Base-by-base conservation (phyloP, 2,113 vertebrate genomes). In the Labeo catla region DNA sequence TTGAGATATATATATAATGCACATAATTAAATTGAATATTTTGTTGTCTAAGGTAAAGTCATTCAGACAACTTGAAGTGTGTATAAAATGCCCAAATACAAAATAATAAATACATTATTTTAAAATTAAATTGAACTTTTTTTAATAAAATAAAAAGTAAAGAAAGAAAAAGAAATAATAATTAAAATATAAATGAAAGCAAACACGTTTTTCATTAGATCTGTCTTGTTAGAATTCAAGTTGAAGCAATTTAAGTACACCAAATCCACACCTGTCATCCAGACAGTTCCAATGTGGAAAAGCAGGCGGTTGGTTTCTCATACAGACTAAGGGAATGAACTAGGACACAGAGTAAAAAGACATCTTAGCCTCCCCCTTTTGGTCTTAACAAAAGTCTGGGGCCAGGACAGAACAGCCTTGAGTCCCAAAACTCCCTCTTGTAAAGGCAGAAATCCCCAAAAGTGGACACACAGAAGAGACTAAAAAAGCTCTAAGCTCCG, bases 401-500 rank as follows among this genome's bases (percentile, higher is more conserved):
- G 23, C 47, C 3, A 0, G 49, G 28, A 50, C 6, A n/a, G 86
- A 86, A 84, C 23, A 76, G 28, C 85, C 87, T 68, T 1, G 54
- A 47, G 88, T 85, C 78, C 89, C 89, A 84, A 86, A 87, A 85
- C 90, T 84, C 90, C 39, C 83, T 50, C 49, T 88, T 68, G 54
- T 57, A 79, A 86, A 68, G 89, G 84, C 74, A 93, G 89, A 93
- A 93, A 93, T 92, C 86, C 90, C 89, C 90, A 86, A 88, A 92
- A 92, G 90, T 88, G 90, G 89, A 84, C 28, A 87, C 87, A 91
- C 84, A 49, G 21, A 84, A 84, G 70, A 81, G 63, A 61, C 34
- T 57, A 66, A 84, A 89, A 81, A 92, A 92, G 90, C 84, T 87
- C 90, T 94, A 93, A 93, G 93, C 93, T 92, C 86, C 50, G 90